Base-by-base conservation (phyloP, 2,888 invertebrate species). In the Coenonympha arcania region DNA sequence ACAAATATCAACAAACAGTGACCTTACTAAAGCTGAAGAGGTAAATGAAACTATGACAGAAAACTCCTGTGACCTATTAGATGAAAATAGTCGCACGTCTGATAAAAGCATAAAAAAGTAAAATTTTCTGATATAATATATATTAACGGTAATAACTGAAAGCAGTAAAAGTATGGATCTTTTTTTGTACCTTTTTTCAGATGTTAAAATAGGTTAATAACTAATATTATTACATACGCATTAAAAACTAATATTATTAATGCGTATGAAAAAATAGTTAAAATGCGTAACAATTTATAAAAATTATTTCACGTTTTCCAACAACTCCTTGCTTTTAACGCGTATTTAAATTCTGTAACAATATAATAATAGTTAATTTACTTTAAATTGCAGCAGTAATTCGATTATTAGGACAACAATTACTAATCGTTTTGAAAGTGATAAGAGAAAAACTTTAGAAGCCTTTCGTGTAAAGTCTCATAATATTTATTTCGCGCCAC, bases 61-160 rank as follows among this genome's bases (percentile, higher is more conserved):
- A 31, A 48, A 41, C 51, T n/a, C 22, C 48, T n/a, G 16, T 22
- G 46, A 43, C 30, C 18, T 4, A 16, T 31, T 31, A 24, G 48
- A 46, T 9, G 37, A 40, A 28, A 34, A 37, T 4, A 61, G 62
- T 58, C 67, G 65, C 55, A 57, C 56, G 50, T 51, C 52, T 43
- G 70, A 72, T 51, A 74, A 69, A 52, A 66, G 59, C 50, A 63
- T 65, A 58, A 75, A 74, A 76, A 71, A 73, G 77, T 79, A 63
- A 72, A 71, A 67, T 76, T 79, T 74, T 73, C 70, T 65, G 37
- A 65, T 61, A 61, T 61, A 60, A 62, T n/a, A n/a, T n/a, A n/a
- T n/a, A n/a, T 67, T 58, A 63, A 69, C 55, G 81, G 82, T 82
- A 81, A 79, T 68, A 58, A 57, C 48, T 56, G 6, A 42, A 36